Base-by-base conservation (phyloP, 2,888 invertebrate genomes). In the Pharmacophagus antenor region DNA sequence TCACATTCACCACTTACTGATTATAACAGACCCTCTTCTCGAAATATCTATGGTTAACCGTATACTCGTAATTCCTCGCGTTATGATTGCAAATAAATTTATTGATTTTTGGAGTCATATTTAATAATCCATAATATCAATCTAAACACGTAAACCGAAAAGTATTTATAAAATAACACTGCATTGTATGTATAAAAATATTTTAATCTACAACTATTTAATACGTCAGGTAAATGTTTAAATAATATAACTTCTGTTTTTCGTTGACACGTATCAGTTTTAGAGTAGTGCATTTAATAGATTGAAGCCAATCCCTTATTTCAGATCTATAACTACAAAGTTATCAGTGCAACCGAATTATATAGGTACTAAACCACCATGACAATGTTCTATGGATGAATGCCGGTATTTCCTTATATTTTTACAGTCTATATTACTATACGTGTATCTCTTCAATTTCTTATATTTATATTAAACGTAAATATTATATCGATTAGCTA, bases 281-380 rank as follows among this genome's bases (percentile, higher is more conserved):
- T 37, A 41, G 46, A 47, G 15, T 27, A 41, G 25, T 48, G 51
- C 58, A 53, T 58, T 58, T 47, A 53, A 52, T 53, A 52, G 46
- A 58, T 58, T 58, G 47, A 41, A 47, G 52, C 23, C 58, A 47
- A 47, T 18, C 58, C 58, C 47, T 37, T 10, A 53, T 47, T 52
- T 48, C 37, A 23, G 52, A 58, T 52, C 47, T 47, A 58, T 53
- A 52, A 46, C 58, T 58, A 25, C 46, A 20, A n/a, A 41, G 37
- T 47, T 37, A 46, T 41, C 15, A 52, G 37, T 31, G n/a, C 31
- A 23, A 44, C 44, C 22, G 44, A n/a, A 46, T 23, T 44, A n/a
- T 46, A 58, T 27, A 27, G 15, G 31, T 37, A 37, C 15, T 8
- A 37, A 37, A 4, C 37, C 5, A 37, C 5, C n/a, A 6, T 37